These are phyloP conservation scores for Synanthedon andrenaeformis DNA, from an alignment of 2,888 invertebrate genomes.

Conservation along the genomic window DNA sequence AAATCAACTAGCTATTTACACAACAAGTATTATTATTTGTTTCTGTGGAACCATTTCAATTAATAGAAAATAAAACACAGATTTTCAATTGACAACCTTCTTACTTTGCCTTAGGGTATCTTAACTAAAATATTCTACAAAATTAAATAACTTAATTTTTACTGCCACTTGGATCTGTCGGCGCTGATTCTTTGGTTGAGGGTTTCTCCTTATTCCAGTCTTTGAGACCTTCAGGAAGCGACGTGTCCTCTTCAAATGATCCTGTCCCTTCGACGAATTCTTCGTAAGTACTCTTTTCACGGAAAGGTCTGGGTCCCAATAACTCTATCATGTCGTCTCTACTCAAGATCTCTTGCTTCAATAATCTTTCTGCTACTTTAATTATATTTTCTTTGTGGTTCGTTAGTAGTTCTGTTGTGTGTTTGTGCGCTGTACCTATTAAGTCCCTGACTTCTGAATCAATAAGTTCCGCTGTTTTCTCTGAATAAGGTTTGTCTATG, in stretches of 20 bases:
- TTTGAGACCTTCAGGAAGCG: constrained; percentile 93
- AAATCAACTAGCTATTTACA: no score
- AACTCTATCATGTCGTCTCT: constrained; percentile 98
- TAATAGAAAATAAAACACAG: constrained; percentile 6
- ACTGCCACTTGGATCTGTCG: constrained; percentile 18
- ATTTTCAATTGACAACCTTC: background rate
- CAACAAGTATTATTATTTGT: no score
- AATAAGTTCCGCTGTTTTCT: constrained; percentile 95
- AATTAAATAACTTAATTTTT: constrained; percentile 39
- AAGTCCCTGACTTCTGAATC: constrained; percentile 85
- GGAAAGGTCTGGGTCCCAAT: constrained; percentile 93
- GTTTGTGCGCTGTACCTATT: constrained; percentile 76
- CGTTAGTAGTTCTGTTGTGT: constrained; percentile 81
- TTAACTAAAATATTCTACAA: constrained; percentile 27
- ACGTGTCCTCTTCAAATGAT: constrained; percentile 96
- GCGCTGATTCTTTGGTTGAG: constrained; percentile 27
- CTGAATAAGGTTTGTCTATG: constrained; percentile 97
- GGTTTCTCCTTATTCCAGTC: constrained; percentile 89
- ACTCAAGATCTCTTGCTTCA: constrained; percentile 94
- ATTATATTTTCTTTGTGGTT: constrained; percentile 88
- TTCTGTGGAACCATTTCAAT: constrained; percentile 2
- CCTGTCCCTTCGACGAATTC: constrained; percentile 99
- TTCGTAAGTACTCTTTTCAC: constrained; percentile 99
- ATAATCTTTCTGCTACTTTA: constrained; percentile 87
- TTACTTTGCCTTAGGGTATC: no score